Base-by-base conservation (phyloP, 1,140 invertebrate species). In the Argopecten irradians region DNA sequence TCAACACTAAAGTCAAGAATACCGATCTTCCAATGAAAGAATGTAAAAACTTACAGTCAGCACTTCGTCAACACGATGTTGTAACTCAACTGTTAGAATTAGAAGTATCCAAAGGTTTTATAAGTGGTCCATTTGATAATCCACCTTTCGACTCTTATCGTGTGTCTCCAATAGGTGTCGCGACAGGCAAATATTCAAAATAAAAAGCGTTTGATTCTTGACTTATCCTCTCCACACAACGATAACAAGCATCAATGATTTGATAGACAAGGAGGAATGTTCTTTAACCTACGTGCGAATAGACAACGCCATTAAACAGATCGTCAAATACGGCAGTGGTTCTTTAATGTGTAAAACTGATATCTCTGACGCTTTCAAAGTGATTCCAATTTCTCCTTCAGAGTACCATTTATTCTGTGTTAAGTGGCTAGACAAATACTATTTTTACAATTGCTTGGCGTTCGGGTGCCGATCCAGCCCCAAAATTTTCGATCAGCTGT, bases 181-280 rank as follows among this genome's bases (percentile, higher is more conserved):
- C 86, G n/a, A 46, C 71, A 84, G 86, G 87, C 9, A 89, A 88
- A 82, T 88, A 88, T 87, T 86, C 87, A 39, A 71, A 84, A 46
- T 2, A 87, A 87, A 32, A 88, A 88, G 41, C 28, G 89, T 36
- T 36, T 91, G 0, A 91, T 91, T 34, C 34, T 89, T 3, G 90
- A 90, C 39, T 34, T 90, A 7, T 89, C 89, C 14, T 36, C 90
- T 13, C 89, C 90, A 0, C 89, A 91, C 41, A 84, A 90, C 19
- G 28, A 86, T 28, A 19, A 2, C n/a, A 0, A 89, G 90, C 33
- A 32, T 91, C 0, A 91, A 91, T 41, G 41, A 41, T 86, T 46
- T 90, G 11, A 90, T 85, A 22, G 41, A 87, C 34, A 89, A 85
- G 28, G 36, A 91, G n/a, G 14, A 82, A 41, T 91, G 39, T 84